Conservation (phyloP, 2,797 vertebrate species). For the Podarcis siculus region DNA sequence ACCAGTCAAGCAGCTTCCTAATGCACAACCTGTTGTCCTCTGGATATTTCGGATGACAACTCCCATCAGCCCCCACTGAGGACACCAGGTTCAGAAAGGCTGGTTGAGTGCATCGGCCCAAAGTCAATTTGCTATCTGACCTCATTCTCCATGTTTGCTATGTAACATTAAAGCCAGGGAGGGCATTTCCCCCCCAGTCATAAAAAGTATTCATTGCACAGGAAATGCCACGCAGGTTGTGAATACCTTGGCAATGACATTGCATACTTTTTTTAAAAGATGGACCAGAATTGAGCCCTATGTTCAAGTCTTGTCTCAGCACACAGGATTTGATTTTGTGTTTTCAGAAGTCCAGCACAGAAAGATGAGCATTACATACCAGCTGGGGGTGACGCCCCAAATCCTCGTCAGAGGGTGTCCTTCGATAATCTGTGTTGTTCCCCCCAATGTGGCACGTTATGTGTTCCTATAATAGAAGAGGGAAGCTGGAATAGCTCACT, state of each 20-base stretch:
- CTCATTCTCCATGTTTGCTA: background rate
- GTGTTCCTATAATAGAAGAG: conserved; percentile 64
- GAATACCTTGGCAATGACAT: background rate
- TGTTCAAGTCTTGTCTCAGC: no score
- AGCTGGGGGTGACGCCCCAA: conserved; percentile 84
- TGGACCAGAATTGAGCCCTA: background rate
- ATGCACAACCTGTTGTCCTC: background rate
- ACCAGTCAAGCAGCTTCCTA: background rate
- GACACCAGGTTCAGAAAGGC: no score
- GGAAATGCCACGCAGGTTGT: background rate
- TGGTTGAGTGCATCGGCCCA: background rate
- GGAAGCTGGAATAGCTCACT: background rate
- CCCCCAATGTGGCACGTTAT: conserved; percentile 72
- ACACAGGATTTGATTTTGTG: background rate
- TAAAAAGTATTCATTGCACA: background rate
- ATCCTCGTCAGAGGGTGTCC: conserved; percentile 79
- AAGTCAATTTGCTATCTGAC: background rate
- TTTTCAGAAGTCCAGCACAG: no score
- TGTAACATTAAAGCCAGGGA: no score
- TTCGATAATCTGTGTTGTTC: conserved; percentile 78
- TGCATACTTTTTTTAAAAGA: no score
- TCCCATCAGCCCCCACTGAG: no score
- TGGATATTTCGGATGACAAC: no score
- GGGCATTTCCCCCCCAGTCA: background rate
- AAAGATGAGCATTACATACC: conserved; percentile 70